Evolutionary conservation across 1,140 invertebrate genomes (phyloP).

Genomic region (Prorops nasuta): DNA sequence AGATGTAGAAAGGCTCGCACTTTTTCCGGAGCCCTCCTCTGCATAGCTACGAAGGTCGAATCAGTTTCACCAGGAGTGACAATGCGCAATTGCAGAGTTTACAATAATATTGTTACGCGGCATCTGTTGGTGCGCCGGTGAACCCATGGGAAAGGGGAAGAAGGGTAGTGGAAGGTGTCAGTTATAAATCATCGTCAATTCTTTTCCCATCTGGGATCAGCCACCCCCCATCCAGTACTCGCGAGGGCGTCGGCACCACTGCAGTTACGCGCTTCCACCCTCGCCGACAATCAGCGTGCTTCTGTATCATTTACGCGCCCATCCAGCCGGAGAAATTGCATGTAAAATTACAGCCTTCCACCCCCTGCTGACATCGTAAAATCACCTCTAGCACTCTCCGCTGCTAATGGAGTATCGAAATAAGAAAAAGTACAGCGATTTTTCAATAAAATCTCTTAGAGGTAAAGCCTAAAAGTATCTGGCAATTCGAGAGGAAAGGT

Average conservation of each 20-base stretch:
- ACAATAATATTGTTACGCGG: conserved; percentile 16
- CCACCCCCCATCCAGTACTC: too few relatives aligned
- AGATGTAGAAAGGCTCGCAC: conserved; percentile 11
- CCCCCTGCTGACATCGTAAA: too few relatives aligned
- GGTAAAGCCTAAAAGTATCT: too few relatives aligned
- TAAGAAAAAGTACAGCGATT: too few relatives aligned
- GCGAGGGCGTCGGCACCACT: too few relatives aligned
- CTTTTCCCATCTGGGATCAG: background rate
- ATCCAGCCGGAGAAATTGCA: background rate
- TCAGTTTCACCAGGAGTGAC: too few relatives aligned
- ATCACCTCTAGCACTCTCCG: too few relatives aligned
- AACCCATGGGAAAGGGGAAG: conserved; percentile 22
- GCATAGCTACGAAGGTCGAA: too few relatives aligned
- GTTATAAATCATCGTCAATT: conserved; percentile 8
- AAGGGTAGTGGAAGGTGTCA: conserved; percentile 23
- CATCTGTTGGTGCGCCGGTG: background rate
- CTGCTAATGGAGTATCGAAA: too few relatives aligned
- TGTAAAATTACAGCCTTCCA: background rate
- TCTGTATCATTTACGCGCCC: background rate
- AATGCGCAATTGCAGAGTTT: conserved; percentile 17
- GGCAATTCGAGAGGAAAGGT: too few relatives aligned
- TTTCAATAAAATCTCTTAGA: too few relatives aligned
- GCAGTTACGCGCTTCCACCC: conserved; percentile 8
- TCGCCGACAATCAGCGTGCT: background rate
- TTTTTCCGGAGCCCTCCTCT: conserved; percentile 14